Evolutionary conservation across 2,113 vertebrate species (phyloP).

Genomic region (Myanophis thanlyinensis): DNA sequence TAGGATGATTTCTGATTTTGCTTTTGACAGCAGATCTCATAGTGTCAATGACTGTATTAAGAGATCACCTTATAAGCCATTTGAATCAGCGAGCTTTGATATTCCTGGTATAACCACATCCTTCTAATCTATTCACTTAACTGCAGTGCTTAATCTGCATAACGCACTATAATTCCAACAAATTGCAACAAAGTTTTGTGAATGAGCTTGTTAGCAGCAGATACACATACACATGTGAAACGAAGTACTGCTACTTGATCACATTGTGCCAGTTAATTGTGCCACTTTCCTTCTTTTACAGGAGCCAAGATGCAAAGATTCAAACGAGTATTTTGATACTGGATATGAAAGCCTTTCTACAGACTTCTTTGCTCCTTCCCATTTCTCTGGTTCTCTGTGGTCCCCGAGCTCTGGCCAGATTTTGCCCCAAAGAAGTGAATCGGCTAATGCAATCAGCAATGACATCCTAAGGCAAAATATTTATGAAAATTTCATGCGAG

Average conservation of each 20-base stretch:
- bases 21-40: not conserved
- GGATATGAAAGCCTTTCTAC: conserved; percentile 81
- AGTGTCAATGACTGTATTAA: not conserved
- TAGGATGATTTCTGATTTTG: not conserved
- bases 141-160: fast-evolving
- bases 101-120: not conserved
- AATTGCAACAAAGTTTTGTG: not conserved
- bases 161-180: not conserved
- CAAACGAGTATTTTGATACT: conserved; percentile 84
- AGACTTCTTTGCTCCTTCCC: conserved; percentile 77
- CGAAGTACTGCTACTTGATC: not conserved
- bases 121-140: not conserved
- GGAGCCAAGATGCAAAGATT: conserved; percentile 87
- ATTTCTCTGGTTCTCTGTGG: conserved; percentile 78
- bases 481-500: conserved; percentile 92
- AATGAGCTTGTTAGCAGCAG: not conserved
- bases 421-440: conserved; percentile 80
- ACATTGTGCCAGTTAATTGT: not conserved
- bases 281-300: conserved; percentile 19
- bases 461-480: conserved; percentile 87
- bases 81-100: not conserved
- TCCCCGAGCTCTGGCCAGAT: conserved; percentile 68
- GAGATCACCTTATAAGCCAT: not conserved
- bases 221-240: not conserved
- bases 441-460: conserved; percentile 74